A percentile compares a stretch with the other conserved stretches of the same genome.
These are phyloP conservation scores for Drosophila tropicalis DNA, from an alignment of 1,140 invertebrate genomes.

Conservation along the genomic window DNA sequence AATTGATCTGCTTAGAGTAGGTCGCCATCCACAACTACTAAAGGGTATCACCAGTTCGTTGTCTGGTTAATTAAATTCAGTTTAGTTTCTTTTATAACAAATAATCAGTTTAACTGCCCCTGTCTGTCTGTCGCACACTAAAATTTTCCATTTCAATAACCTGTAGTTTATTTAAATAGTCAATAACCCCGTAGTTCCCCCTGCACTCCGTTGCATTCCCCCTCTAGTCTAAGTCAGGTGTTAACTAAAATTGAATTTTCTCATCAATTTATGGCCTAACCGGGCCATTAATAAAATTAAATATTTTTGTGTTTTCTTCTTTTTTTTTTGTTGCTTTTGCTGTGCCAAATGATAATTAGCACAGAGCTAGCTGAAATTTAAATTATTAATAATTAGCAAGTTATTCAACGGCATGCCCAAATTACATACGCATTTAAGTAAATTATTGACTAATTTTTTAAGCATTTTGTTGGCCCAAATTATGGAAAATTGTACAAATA, in stretches of 20 bases:
- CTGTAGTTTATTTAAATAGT: neutral
- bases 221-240: neutral
- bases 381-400: constrained; percentile 31
- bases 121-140: neutral
- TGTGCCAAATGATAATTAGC: constrained; percentile 32
- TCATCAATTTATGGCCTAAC: constrained; percentile 14
- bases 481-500: constrained; percentile 15
- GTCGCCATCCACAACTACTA: neutral
- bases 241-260: constrained; percentile 9
- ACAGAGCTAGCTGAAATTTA: neutral
- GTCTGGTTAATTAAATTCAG: neutral
- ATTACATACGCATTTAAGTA: constrained; percentile 19
- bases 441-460: constrained; percentile 40
- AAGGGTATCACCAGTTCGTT: neutral
- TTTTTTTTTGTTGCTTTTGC: neutral
- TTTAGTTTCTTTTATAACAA: constrained; percentile 7
- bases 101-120: constrained; percentile 9
- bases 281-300: constrained; percentile 10
- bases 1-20: too few relatives aligned
- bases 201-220: neutral
- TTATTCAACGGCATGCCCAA: constrained; percentile 5
- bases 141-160: constrained; percentile 23
- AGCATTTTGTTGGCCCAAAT: constrained; percentile 20
- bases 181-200: neutral
- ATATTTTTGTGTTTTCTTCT: neutral